Base-by-base conservation (phyloP, 2,888 invertebrate genomes). In the Zele albiditarsus region DNA sequence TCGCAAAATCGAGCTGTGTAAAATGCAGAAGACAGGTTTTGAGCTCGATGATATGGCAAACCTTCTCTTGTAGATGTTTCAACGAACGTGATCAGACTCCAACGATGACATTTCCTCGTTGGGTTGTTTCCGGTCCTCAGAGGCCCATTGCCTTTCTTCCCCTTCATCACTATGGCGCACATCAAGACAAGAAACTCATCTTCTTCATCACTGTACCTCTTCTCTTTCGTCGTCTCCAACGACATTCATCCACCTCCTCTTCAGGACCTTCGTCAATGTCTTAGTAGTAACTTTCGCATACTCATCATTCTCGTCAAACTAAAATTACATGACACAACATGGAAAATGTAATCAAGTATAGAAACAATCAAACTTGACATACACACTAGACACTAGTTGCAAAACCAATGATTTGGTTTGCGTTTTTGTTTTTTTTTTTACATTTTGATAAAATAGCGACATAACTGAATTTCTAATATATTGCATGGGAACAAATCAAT, bases 21-120 rank as follows among this genome's bases (percentile, higher is more conserved):
- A 76, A 83, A 74, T 71, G 72, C 74, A 77, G 77, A 81, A 74
- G 82, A 81, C 77, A 80, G 75, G 80, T 82, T 81, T 79, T 81
- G 3, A 14, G n/a, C 46, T 4, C n/a, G 46, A n/a, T 46, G 46
- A 16, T 16, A 46, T 46, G 78, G 79, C 82, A 76, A 80, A 84
- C 84, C 85, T 84, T 84, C 57, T 73, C 73, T 49, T 25, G 60
- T 83, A 80, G 70, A 84, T 79, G 72, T 82, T 84, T 73, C 74
- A 63, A 81, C n/a, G 75, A 71, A 79, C 76, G 76, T 81, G 78
- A 77, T 82, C 82, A 42, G 79, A 76, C 57, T 79, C 79, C 60
- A 68, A 60, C 5, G 69, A 73, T 65, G n/a, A 73, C 25, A 49
- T 71, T 77, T 80, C 80, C 74, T 82, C 79, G 27, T 79, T 80